Conservation (phyloP, 2,888 invertebrate species). For the Phoronis australis region DNA sequence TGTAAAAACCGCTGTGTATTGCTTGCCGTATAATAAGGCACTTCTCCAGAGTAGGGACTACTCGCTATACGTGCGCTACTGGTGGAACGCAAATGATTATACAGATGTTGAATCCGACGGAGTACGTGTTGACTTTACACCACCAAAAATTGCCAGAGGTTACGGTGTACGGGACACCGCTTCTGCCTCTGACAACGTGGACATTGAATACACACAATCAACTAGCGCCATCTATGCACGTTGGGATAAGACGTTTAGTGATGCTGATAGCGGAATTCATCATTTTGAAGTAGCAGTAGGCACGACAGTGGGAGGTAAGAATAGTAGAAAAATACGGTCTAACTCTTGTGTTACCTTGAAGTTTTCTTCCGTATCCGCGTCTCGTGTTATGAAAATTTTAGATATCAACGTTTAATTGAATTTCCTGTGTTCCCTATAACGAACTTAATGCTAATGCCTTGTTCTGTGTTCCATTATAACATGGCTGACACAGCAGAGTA, state of each 20-base stretch:
- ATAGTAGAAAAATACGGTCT: too few species aligned
- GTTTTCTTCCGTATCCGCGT: too few species aligned
- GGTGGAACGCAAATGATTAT: conserved; percentile 1
- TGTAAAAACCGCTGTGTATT: conserved; percentile 11
- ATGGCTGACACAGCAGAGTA: too few species aligned
- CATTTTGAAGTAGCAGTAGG: conserved; percentile 5
- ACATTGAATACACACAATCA: conserved; percentile 1
- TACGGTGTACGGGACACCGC: background rate
- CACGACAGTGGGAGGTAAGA: conserved; percentile 11
- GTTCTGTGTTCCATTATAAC: too few species aligned
- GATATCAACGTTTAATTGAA: too few species aligned
- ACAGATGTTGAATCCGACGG: background rate
- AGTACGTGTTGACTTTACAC: conserved; percentile 5
- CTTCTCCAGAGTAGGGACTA: conserved; percentile 4
- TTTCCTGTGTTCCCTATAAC: too few species aligned
- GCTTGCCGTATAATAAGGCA: conserved; percentile 10
- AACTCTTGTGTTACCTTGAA: too few species aligned
- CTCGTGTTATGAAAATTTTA: too few species aligned
- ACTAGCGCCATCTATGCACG: background rate
- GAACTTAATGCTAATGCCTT: too few species aligned
- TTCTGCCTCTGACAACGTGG: background rate
- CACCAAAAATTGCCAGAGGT: conserved; percentile 4
- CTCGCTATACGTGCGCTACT: conserved; percentile 2
- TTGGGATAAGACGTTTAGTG: conserved; percentile 4
- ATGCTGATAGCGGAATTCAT: conserved; percentile 1